Evolutionary conservation across 23 tunicate species (phyloP), one percentile per base, ranked within the genome.

Genomic region (Ciona savignyi): DNA sequence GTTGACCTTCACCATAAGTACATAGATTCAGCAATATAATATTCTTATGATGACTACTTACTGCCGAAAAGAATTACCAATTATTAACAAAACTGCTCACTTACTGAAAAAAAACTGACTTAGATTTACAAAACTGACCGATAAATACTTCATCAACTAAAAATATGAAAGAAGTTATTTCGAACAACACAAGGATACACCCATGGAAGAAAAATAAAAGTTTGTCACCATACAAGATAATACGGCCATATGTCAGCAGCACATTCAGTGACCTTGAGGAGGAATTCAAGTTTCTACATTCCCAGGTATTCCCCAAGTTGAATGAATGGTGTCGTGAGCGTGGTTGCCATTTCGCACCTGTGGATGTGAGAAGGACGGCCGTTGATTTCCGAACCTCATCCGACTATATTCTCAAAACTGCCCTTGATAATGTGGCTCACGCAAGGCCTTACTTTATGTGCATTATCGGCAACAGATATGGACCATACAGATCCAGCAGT

Each of bases 241-340:
- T 42, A 9, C 9, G 15, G 15, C 96, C 96, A 1, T 88, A 81
- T 35, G 73, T 88, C 11, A 70, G 87, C 68, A 81, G 96, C 76
- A 82, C 87, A 1, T 88, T 88, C 72, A 76, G 71, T 25, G 96
- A 81, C 64, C 72, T 88, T 70, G 96, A 81, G 61, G 96, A 88
- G 67, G 96, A 88, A 49, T 88, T 88, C 65, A 88, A 71, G 25
- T 62, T 76, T 72, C 65, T 88, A 32, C 86, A 88, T 34, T 2
- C 74, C 63, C 25, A 77, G 24, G 70, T 73, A 2, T 88, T 88
- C 68, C 51, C 77, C 19, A 71, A 73, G 34, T 49, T 88, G 4
- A 77, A 77, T 32, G 84, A 73, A 22, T 32, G 76, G 33, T 88
- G 87, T 42, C 42, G 60, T 2, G 30, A 61, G 30, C 29, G 66